Percentiles rank a stretch among this genome's conserved stretches.
phyloP scores from a whole-genome alignment of 2,113 vertebrate genomes.

The Nettapus auritus region DNA sequence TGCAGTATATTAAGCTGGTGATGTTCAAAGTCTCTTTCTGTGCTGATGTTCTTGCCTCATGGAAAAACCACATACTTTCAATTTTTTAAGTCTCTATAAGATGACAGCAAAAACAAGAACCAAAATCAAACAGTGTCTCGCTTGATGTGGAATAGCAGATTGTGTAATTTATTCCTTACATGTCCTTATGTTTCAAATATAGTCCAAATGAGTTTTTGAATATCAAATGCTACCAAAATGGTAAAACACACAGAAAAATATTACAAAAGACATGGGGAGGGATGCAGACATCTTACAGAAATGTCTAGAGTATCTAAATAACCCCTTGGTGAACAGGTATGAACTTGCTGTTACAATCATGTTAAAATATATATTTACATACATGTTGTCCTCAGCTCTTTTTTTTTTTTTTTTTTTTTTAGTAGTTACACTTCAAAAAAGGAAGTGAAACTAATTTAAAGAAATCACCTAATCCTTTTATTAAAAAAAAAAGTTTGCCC shows the following conservation, averaged over 20 bases:
- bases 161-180: conserved; percentile 28
- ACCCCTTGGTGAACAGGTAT: conserved; percentile 46
- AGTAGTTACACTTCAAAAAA: conserved; percentile 22
- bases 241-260: neutral
- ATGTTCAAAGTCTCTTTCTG: conserved; percentile 13
- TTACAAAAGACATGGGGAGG: conserved; percentile 28
- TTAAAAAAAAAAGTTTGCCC: neutral
- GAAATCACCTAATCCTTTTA: neutral
- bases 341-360: conserved; percentile 42
- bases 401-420: neutral
- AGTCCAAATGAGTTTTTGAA: conserved; percentile 39
- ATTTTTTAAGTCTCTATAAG: conserved; percentile 2
- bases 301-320: conserved; percentile 28
- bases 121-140: conserved; percentile 19
- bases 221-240: conserved; percentile 31
- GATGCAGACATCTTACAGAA: conserved; percentile 28
- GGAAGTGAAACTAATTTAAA: conserved; percentile 33
- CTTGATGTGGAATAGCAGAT: conserved; percentile 41
- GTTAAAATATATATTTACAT: conserved; percentile 31
- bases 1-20: conserved; percentile 42
- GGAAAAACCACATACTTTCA: conserved; percentile 53
- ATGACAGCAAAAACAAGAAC: conserved; percentile 60
- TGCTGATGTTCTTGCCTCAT: conserved; percentile 35
- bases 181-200: conserved; percentile 37
- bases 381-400: neutral